Conservation (phyloP, 2,888 invertebrate species). For the Steinernema hermaphroditum region DNA sequence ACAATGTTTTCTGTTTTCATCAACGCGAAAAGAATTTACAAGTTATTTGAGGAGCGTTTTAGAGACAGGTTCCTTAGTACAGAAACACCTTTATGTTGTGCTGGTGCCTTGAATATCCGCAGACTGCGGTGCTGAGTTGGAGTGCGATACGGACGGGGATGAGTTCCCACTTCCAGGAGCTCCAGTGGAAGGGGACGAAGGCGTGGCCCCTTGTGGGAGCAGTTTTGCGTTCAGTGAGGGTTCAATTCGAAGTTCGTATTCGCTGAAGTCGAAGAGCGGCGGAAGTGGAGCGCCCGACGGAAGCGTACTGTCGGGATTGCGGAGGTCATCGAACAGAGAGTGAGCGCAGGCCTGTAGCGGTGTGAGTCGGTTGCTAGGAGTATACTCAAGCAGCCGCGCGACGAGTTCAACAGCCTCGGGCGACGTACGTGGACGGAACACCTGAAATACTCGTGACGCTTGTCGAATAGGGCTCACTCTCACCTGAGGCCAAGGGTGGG, state of each 20-base stretch:
- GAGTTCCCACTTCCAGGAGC: constrained; percentile 7
- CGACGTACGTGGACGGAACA: constrained; percentile 70
- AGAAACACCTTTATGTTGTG: neutral
- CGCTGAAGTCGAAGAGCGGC: constrained; percentile 73
- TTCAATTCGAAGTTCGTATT: constrained; percentile 36
- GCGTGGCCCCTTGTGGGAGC: constrained; percentile 7
- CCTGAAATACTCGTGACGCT: constrained; percentile 58
- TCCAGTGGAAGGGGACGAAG: constrained; percentile 12
- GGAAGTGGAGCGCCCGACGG: constrained; percentile 87
- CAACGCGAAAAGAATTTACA: neutral
- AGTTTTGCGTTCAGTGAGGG: constrained; percentile 17
- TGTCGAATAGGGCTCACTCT: neutral
- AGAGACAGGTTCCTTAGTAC: no score
- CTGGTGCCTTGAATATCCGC: neutral
- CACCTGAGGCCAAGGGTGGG: constrained; percentile 87
- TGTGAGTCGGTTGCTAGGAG: constrained; percentile 90
- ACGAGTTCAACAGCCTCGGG: constrained; percentile 75
- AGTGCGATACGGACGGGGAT: neutral
- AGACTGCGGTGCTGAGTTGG: neutral
- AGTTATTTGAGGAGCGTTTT: neutral
- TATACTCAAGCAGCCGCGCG: constrained; percentile 76
- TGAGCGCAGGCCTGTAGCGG: constrained; percentile 91
- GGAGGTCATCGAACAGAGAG: constrained; percentile 95
- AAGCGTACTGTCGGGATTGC: constrained; percentile 86
- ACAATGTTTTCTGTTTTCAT: neutral